Evolutionary conservation across 2,113 vertebrate species (phyloP).

Genomic region (Antechinus flavipes): DNA sequence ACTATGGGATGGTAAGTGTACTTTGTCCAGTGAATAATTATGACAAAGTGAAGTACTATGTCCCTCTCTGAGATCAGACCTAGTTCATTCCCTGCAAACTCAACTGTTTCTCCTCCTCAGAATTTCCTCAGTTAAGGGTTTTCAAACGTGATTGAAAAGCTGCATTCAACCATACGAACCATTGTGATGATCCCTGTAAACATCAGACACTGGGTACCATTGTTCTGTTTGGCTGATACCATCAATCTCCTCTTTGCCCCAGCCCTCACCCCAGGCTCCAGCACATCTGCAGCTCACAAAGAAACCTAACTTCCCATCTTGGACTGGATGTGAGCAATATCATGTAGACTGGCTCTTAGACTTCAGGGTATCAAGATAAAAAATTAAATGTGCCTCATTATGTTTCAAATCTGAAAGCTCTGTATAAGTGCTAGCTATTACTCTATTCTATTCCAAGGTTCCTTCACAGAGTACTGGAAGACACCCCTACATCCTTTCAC

Average conservation of each 20-base stretch:
- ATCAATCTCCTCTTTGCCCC: background rate
- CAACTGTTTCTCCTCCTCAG: background rate
- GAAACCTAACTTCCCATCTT: slow-evolving; percentile 45
- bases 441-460: background rate
- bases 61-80: slow-evolving; percentile 17
- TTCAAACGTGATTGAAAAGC: background rate
- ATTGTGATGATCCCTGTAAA: background rate
- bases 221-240: background rate
- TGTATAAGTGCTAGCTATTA: background rate
- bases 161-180: slow-evolving; percentile 17
- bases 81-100: background rate
- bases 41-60: background rate
- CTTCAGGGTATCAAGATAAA: slow-evolving; percentile 27
- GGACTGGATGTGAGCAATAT: background rate
- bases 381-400: slow-evolving; percentile 15
- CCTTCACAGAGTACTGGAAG: background rate
- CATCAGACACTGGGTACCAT: slow-evolving; percentile 10
- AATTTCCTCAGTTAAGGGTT: background rate
- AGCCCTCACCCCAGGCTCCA: background rate
- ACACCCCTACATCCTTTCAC: background rate
- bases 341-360: slow-evolving; percentile 17
- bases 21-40: background rate
- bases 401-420: background rate
- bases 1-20: background rate
- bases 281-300: slow-evolving; percentile 68